A percentile compares a stretch with the other conserved stretches of the same genome.
Conservation (phyloP, 2,113 vertebrate genomes). For the Canis aureus region DNA sequence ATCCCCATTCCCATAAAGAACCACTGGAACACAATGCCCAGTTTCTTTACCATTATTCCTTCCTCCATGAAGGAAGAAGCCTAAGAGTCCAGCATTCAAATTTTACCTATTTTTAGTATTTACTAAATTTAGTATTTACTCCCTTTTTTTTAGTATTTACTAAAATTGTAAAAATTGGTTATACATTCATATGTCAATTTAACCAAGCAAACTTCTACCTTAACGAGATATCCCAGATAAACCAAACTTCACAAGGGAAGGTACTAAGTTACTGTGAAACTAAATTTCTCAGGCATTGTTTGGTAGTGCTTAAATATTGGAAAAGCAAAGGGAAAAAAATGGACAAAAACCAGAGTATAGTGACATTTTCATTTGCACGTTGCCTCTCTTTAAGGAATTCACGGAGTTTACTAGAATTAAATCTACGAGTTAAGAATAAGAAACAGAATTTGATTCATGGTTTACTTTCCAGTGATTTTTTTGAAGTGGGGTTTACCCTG, state of each 20-base stretch:
- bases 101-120: background rate
- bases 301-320: background rate
- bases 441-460: background rate
- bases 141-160: background rate
- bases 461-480: background rate
- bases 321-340: background rate
- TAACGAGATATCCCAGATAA: background rate
- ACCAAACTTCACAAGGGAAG: background rate
- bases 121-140: background rate
- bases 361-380: background rate
- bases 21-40: background rate
- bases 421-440: background rate
- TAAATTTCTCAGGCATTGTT: background rate
- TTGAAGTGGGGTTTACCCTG: background rate
- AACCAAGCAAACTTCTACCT: background rate
- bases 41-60: background rate
- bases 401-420: background rate
- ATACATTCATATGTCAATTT: background rate
- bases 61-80: background rate
- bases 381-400: background rate
- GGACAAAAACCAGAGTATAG: background rate
- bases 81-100: background rate
- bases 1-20: background rate
- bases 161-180: background rate
- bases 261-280: background rate